A percentile compares a stretch with the other conserved stretches of the same genome.
phyloP scores from a whole-genome alignment of 2,888 invertebrate genomes.

The Anticlea derivata region DNA sequence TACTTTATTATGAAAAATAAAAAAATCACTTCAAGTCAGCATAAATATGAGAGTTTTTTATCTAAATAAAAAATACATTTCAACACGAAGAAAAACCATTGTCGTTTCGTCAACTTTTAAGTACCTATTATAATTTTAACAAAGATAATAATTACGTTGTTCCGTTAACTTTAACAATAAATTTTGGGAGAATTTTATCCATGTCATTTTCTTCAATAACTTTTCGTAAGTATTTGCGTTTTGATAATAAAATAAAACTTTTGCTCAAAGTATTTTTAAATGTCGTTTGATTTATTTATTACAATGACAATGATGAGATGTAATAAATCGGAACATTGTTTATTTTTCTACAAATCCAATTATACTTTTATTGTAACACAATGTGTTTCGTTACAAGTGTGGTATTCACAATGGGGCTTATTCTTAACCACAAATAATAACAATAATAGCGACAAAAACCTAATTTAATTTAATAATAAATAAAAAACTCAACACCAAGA shows the following conservation, averaged over 20 bases:
- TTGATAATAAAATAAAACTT: conserved; percentile 23
- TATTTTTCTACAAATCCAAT: no score
- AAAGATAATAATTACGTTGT: conserved; percentile 34
- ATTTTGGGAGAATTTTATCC: conserved; percentile 28
- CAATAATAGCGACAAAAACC: no score
- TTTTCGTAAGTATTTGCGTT: conserved; percentile 24
- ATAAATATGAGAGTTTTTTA: conserved; percentile 10
- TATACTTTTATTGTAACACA: no score
- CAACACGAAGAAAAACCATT: conserved; percentile 28
- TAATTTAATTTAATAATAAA: no score
- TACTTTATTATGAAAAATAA: not conserved
- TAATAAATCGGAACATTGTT: no score
- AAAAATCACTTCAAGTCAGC: not conserved
- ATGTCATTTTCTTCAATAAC: conserved; percentile 31
- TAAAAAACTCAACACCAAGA: no score
- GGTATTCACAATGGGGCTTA: no score
- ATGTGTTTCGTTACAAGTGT: no score
- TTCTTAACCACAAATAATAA: no score
- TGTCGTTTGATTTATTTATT: conserved; percentile 11
- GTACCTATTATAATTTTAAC: conserved; percentile 30
- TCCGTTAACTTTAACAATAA: conserved; percentile 31
- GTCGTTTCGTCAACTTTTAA: conserved; percentile 30
- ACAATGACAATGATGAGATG: not conserved
- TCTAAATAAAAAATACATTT: conserved; percentile 18
- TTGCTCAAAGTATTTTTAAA: conserved; percentile 11